Evolutionary conservation across 2,113 vertebrate genomes (phyloP), one percentile per base, ranked within the genome.

Genomic region (Noctilio leporinus): DNA sequence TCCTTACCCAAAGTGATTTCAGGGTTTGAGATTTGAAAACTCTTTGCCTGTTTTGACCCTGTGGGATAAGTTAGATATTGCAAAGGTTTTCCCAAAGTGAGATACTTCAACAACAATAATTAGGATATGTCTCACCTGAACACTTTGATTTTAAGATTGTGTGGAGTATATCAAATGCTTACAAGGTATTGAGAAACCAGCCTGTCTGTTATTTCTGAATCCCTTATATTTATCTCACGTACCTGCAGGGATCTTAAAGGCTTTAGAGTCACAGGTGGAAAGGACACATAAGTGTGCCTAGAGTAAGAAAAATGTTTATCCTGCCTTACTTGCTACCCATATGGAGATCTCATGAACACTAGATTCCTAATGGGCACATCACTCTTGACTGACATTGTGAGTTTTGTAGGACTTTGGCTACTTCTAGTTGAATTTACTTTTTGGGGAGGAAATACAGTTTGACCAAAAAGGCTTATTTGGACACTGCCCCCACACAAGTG

Each of bases 321-420:
- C 30, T 89, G 76, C 43, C 59, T 96, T 86, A 57, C 53, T 86
- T 94, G 49, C 22, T 26, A 28, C 53, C 91, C 64, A 65, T 16
- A 22, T 59, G 53, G 43, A 94, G 64, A 86, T 47, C 76, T 94
- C 59, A 72, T 1, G 43, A 69, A 82, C 77, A 78, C 62, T 77
- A 67, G 11, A 81, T 76, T 96, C 87, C 47, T 85, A 55, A 80
- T 49, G 76, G 49, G 7, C 47, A 65, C 75, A 30, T 82, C 45
- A 69, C 43, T 95, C 73, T 89, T 77, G 53, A 89, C 51, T 38
- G 86, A n/a, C 47, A 95, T 76, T 90, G 70, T 93, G 86, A 93
- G 26, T 75, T 94, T 87, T 94, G 67, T 75, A 93, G 84, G 75
- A 35, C 51, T 92, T 64, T 67, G 43, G 45, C 57, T 40, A 80